Conservation (phyloP, 2,888 invertebrate species). For the Phyto melanocephala region DNA sequence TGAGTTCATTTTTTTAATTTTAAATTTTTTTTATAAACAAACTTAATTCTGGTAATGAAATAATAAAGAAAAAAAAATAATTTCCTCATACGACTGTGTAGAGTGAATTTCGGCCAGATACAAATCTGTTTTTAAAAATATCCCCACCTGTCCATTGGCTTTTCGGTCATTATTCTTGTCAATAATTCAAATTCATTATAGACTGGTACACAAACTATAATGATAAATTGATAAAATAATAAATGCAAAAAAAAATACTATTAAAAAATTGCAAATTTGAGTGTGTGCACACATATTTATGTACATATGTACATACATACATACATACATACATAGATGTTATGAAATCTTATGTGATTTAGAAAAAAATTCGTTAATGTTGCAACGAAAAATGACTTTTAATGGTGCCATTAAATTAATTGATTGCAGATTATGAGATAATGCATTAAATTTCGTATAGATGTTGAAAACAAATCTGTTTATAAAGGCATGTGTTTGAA, state of each 20-base stretch:
- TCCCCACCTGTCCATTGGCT: background rate
- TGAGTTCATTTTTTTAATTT: no score
- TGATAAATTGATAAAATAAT: constrained; percentile 22
- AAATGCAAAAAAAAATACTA: background rate
- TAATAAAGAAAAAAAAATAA: no score
- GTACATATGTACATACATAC: background rate
- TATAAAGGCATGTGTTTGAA: no score
- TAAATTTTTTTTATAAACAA: no score
- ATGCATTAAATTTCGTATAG: constrained; percentile 5
- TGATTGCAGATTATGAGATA: constrained; percentile 42
- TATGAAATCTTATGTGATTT: constrained; percentile 22
- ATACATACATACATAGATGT: background rate
- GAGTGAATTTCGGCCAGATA: background rate
- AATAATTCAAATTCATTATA: constrained; percentile 19
- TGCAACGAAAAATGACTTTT: constrained; percentile 21
- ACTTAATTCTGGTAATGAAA: no score
- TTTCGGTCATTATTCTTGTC: constrained; percentile 36
- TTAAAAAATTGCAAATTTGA: constrained; percentile 31
- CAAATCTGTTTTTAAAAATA: background rate
- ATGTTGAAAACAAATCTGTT: background rate
- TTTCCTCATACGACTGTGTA: no score
- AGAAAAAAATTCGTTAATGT: background rate
- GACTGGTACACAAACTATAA: constrained; percentile 24
- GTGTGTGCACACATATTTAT: no score
- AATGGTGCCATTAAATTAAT: constrained; percentile 30